Conservation (phyloP, 2,797 vertebrate species). For the Iguana delicatissima region DNA sequence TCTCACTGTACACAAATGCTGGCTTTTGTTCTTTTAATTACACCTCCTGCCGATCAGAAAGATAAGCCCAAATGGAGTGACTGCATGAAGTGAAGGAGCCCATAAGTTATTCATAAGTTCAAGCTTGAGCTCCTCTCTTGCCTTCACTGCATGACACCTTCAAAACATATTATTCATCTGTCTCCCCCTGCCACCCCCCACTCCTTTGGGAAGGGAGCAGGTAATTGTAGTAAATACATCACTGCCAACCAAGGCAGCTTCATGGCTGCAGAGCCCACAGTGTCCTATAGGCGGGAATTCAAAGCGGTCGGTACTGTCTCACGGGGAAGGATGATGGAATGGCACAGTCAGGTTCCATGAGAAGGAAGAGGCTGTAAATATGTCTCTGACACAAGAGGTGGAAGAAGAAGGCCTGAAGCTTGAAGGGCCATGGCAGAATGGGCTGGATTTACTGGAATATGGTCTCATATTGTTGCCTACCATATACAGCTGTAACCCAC, state of each 20-base stretch:
- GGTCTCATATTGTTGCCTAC: no score
- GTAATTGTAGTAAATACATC: constrained; percentile 72
- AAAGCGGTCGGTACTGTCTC: not conserved
- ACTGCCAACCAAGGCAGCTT: constrained; percentile 63
- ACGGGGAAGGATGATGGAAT: not conserved
- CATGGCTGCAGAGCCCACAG: constrained; percentile 5
- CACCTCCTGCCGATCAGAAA: constrained; percentile 65
- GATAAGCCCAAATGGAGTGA: constrained; percentile 74
- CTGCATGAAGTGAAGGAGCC: constrained; percentile 64
- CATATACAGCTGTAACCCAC: no score
- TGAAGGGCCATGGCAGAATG: not conserved
- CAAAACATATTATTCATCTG: constrained; percentile 73
- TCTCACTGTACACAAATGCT: not conserved
- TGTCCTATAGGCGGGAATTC: constrained; percentile 12
- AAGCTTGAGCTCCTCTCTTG: constrained; percentile 64
- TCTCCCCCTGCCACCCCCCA: constrained; percentile 38
- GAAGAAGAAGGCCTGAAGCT: not conserved
- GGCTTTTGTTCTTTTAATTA: constrained; percentile 70
- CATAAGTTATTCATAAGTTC: constrained; percentile 80
- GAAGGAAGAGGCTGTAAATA: constrained; percentile 35
- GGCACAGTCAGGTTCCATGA: not conserved
- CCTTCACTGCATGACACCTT: constrained; percentile 72
- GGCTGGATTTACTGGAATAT: not conserved
- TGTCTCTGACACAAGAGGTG: not conserved
- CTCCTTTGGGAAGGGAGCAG: constrained; percentile 61